Evolutionary conservation across 2,797 vertebrate genomes (phyloP).

Genomic region (Holocentrus rufus): DNA sequence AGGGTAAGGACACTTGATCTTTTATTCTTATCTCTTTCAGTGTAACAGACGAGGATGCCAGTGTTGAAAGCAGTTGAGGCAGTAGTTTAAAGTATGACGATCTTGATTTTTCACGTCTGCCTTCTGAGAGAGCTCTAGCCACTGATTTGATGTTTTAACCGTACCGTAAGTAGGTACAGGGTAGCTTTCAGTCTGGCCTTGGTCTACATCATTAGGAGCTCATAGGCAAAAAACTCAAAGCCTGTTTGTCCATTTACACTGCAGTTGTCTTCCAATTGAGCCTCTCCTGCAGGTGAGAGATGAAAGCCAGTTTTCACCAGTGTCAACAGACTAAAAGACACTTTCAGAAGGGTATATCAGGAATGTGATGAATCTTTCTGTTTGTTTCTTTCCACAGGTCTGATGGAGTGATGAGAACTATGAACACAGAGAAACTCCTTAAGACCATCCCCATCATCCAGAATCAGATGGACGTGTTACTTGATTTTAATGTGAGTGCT

Average conservation of each 20-base stretch:
- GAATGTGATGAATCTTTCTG: background rate
- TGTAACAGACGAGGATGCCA: background rate
- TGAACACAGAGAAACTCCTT: constrained; percentile 95
- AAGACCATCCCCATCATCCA: constrained; percentile 96
- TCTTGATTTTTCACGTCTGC: background rate
- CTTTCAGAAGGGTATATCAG: background rate
- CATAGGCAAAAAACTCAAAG: too few species aligned
- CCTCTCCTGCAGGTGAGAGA: too few species aligned
- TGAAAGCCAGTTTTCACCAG: background rate
- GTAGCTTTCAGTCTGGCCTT: too few species aligned
- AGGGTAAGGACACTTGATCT: constrained; percentile 84
- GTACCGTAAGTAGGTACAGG: too few species aligned
- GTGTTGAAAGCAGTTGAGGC: constrained; percentile 1
- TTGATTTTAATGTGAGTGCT: constrained; percentile 91
- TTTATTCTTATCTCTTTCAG: background rate
- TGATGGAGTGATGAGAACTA: constrained; percentile 95
- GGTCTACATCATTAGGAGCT: too few species aligned
- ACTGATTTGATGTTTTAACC: too few species aligned
- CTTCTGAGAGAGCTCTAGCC: background rate
- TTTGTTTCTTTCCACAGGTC: constrained; percentile 76
- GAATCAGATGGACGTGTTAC: constrained; percentile 96
- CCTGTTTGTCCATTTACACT: too few species aligned
- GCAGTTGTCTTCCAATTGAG: too few species aligned
- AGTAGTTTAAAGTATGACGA: background rate
- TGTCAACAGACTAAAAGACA: background rate